These are phyloP conservation scores for Zygogramma bicolorata DNA, from an alignment of 2,888 invertebrate genomes.

Conservation along the genomic window DNA sequence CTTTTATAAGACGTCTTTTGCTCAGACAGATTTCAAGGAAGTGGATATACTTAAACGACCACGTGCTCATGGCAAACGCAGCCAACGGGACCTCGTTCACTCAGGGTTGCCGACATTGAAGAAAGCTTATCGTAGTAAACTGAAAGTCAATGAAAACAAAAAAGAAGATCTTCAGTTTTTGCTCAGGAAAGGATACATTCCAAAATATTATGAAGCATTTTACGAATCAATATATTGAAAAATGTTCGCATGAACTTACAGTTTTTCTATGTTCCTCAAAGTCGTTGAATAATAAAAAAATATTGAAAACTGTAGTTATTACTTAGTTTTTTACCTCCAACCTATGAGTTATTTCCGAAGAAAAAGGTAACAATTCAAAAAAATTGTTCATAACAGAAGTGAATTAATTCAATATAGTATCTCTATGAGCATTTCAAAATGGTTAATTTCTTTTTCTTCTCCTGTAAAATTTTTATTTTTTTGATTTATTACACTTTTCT, in stretches of 20 bases:
- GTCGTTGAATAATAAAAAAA: no score
- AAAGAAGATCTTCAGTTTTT: not conserved
- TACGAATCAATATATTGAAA: not conserved
- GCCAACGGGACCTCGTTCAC: not conserved
- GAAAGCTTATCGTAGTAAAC: not conserved
- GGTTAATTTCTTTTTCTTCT: not conserved
- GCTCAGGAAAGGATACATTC: not conserved
- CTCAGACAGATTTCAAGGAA: no score
- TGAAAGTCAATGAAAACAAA: not conserved
- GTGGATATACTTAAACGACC: no score
- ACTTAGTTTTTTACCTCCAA: not conserved
- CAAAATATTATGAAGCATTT: not conserved
- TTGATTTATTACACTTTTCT: not conserved
- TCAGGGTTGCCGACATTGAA: not conserved
- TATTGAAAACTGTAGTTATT: no score
- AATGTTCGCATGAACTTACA: not conserved
- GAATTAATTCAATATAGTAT: not conserved
- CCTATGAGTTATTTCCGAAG: not conserved
- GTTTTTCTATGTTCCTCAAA: no score
- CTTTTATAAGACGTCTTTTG: not conserved
- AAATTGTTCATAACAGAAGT: not conserved
- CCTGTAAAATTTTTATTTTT: not conserved
- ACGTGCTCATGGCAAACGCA: not conserved
- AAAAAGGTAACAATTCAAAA: not conserved
- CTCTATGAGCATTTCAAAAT: not conserved